These are phyloP conservation scores for Apteryx mantelli DNA, from an alignment of 2,113 vertebrate species.

Conservation along the genomic window DNA sequence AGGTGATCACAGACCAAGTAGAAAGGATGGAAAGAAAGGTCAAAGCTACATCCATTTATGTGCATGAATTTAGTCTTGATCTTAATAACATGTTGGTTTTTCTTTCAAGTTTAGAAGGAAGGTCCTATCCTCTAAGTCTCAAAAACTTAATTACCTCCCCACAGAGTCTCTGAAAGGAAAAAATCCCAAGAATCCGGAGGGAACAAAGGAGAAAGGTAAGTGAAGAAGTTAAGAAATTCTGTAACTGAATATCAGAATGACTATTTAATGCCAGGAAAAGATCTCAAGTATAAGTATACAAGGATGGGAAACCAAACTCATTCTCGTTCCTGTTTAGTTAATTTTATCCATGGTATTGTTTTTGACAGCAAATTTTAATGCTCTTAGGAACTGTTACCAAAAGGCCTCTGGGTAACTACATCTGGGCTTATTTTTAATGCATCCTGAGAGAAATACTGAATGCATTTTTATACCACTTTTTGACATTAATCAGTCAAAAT, in stretches of 20 bases:
- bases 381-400: neutral
- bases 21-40: neutral
- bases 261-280: neutral
- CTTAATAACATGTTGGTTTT: neutral
- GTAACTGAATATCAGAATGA: neutral
- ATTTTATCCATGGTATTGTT: neutral
- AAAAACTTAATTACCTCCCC: constrained; percentile 1
- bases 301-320: neutral
- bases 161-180: constrained; percentile 75
- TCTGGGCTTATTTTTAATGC: neutral
- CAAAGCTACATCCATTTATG: neutral
- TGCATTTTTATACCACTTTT: neutral
- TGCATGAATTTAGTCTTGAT: neutral
- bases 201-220: constrained; percentile 72
- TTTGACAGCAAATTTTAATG: neutral
- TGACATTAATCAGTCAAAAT: neutral
- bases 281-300: neutral
- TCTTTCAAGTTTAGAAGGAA: neutral
- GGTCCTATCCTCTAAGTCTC: neutral
- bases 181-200: constrained; percentile 52
- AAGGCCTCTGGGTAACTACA: neutral
- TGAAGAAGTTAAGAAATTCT: neutral
- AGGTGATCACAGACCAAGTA: neutral
- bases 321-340: neutral
- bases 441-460: neutral